A percentile compares a stretch with the other conserved stretches of the same genome.
Evolutionary conservation across 2,888 invertebrate species (phyloP).

Genomic region (Orthonevra nobilis): DNA sequence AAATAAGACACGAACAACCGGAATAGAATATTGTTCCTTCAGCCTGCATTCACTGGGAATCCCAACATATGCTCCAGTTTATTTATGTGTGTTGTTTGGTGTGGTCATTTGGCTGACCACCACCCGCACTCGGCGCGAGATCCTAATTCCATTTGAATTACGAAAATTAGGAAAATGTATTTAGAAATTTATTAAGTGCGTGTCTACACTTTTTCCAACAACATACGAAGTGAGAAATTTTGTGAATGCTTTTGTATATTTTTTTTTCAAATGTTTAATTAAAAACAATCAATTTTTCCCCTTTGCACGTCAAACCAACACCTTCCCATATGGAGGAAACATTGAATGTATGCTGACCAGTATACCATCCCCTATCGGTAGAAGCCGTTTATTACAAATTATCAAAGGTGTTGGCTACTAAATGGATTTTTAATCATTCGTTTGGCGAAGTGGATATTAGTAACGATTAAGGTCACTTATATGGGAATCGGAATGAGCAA

Average conservation of each 20-base stretch:
- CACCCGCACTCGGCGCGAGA: conserved; percentile 32
- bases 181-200: conserved; percentile 11
- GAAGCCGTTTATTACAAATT: conserved; percentile 72
- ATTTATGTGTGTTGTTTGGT: conserved; percentile 19
- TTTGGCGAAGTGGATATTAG: conserved; percentile 42
- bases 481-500: conserved; percentile 14
- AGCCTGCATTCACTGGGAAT: conserved; percentile 28
- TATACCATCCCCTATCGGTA: conserved; percentile 33
- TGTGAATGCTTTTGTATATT: background rate
- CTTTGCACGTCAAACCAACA: conserved; percentile 39
- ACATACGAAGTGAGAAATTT: conserved; percentile 6
- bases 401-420: conserved; percentile 74
- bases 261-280: conserved; percentile 19
- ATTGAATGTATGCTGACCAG: conserved; percentile 28
- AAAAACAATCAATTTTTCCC: conserved; percentile 26
- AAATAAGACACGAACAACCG: conserved; percentile 14
- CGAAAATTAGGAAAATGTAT: conserved; percentile 19
- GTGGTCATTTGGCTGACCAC: conserved; percentile 46
- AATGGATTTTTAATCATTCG: conserved; percentile 80
- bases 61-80: conserved; percentile 19
- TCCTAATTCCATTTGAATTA: background rate
- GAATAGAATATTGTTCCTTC: too few relatives aligned
- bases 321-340: conserved; percentile 36
- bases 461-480: conserved; percentile 50
- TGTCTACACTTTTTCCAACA: conserved; percentile 1